Evolutionary conservation across 2,888 invertebrate species (phyloP), one percentile per base, ranked within the genome.

Genomic region (Erebia aethiops): DNA sequence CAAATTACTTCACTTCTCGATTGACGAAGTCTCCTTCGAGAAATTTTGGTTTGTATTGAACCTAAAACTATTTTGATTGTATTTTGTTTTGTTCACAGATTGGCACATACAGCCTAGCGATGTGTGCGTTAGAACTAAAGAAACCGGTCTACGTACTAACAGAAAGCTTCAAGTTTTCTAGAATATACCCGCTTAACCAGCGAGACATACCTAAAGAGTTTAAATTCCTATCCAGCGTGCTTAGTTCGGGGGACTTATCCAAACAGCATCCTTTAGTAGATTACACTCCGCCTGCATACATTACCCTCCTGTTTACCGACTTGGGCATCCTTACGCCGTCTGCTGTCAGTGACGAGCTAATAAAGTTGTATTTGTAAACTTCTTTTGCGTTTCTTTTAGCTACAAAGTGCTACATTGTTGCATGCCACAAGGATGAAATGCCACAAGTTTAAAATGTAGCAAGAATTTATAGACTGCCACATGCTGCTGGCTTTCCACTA

Each of bases 111-210:
- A 96, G 97, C 3, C 94, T 98, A 92, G 98, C 97, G 4, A 94
- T 98, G 79, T 97, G 97, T 84, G 98, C 98, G 0, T 94, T 95
- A 75, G 97, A 97, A 91, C 96, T 98, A 90, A 98, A 99, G 82
- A 99, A 98, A 85, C 98, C 98, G 0, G 96, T 99, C 69, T 99
- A 98, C 87, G 99, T 99, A 0, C 92, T 99, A 26, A 97, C 98
- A 0, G 99, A 99, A 88, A 99, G 99, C 87, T 99, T 99, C 86
- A 99, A 99, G 89, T 99, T 99, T 92, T 96, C 98, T 0, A 94
- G 98, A 74, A 94, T 98, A 74, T 99, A 97, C 89, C 99, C 99
- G 0, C 91, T 99, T 11, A 98, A 98, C 90, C 99, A 99, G 85
- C 94, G 95, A 67, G 99, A 99, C 88, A 88, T 99, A 54, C 98